phyloP scores from a whole-genome alignment of 2,888 invertebrate species.

The Cosmorhoe ocellata region DNA sequence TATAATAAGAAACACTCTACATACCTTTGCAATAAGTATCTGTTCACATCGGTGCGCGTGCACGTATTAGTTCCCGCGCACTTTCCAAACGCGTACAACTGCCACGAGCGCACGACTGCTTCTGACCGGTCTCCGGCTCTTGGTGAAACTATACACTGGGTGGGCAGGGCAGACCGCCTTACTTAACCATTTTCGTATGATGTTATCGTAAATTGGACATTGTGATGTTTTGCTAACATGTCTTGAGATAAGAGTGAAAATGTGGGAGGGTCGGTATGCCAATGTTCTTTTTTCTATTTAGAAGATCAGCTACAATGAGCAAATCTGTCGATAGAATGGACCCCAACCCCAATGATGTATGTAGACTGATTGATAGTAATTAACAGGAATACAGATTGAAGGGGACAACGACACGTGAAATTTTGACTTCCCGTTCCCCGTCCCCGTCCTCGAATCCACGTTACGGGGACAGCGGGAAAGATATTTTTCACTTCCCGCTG shows the following conservation, averaged over 20 bases:
- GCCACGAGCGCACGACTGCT: conserved; percentile 3
- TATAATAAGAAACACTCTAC: too few relatives aligned
- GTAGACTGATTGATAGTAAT: too few relatives aligned
- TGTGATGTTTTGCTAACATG: conserved; percentile 5
- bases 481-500: too few relatives aligned
- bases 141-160: conserved; percentile 2
- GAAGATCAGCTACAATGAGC: background rate
- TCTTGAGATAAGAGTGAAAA: conserved; percentile 9
- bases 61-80: conserved; percentile 6
- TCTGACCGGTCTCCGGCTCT: background rate
- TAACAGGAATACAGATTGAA: too few relatives aligned
- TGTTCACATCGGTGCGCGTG: conserved; percentile 16
- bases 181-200: background rate
- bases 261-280: background rate
- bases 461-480: too few relatives aligned
- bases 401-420: too few relatives aligned
- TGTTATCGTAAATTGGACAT: conserved; percentile 9
- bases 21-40: conserved; percentile 11
- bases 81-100: conserved; percentile 13
- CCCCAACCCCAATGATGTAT: background rate
- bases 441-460: too few relatives aligned
- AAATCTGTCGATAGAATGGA: too few relatives aligned
- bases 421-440: too few relatives aligned
- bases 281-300: background rate
- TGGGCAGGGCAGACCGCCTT: conserved; percentile 1